Base-by-base conservation (phyloP, 2,888 invertebrate species). In the Andrena bucephala region DNA sequence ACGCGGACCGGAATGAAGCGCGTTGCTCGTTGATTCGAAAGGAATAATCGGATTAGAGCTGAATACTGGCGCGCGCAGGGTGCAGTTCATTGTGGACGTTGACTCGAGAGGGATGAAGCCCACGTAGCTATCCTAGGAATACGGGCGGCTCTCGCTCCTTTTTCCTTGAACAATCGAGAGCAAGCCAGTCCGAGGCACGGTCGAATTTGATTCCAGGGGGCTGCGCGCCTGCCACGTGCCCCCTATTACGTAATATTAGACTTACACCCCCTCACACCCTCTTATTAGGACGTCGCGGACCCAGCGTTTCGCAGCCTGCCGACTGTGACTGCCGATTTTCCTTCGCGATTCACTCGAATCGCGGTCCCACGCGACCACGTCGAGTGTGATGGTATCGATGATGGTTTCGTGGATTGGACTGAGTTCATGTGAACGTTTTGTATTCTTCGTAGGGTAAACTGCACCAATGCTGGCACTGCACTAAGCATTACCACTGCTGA, bases 41-140 rank as follows among this genome's bases (percentile, higher is more conserved):
- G 85, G 88, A 88, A 88, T 90, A 89, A 90, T 90, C 89, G 89
- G 89, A 90, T 90, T 90, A 90, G 65, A 63, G 82, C 77, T 87
- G 87, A 83, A 83, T 86, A 78, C 80, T 36, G 68, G 52, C 67
- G 69, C 70, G 72, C 70, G 71, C 76, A 80, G 84, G 80, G 87
- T 63, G 82, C 74, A 68, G 74, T 85, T 88, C 89, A 89, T 89
- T 89, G 89, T 89, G 76, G 76, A 86, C 75, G 76, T 83, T 89
- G 89, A 89, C 89, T 89, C 89, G 84, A 84, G 89, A 85, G 89
- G 89, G 89, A 89, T 86, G 89, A 88, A 88, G 82, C 79, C 81
- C 66, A 89, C 81, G 86, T 81, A 80, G 87, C 70, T 77, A 75
- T 71, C 71, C 16, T 42, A 42, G 67, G 69, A 77, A 77, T 79